Evolutionary conservation across 2,888 invertebrate species (phyloP).

Genomic region (Boloria euphrosyne): DNA sequence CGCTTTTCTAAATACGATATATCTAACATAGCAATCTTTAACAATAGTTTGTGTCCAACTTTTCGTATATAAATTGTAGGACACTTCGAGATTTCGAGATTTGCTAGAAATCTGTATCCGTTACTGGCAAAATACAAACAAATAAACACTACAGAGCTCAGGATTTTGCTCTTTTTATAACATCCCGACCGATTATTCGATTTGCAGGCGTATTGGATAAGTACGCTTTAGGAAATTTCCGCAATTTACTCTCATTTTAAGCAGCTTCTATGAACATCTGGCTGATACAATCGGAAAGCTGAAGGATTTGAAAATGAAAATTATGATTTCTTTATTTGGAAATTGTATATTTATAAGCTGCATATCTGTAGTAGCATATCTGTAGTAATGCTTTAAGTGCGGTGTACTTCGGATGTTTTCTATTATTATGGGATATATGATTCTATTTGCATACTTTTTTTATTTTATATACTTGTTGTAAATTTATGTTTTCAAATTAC

Average conservation of each 20-base stretch:
- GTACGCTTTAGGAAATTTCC: conserved; percentile 32
- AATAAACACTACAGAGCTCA: conserved; percentile 34
- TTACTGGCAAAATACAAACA: conserved; percentile 33
- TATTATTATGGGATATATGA: no score
- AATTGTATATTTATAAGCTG: conserved; percentile 1
- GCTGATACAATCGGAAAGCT: conserved; percentile 14
- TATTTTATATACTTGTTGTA: no score
- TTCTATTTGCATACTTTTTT: no score
- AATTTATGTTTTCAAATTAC: no score
- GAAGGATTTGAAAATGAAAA: conserved; percentile 3
- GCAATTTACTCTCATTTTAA: conserved; percentile 24
- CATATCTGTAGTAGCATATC: no score
- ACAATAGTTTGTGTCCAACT: conserved; percentile 11
- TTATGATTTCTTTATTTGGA: conserved; percentile 9
- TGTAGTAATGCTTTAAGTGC: background rate
- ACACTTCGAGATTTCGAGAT: conserved; percentile 32
- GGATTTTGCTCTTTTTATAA: conserved; percentile 50
- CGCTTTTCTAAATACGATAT: background rate
- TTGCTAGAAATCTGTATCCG: conserved; percentile 33
- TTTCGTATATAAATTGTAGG: conserved; percentile 25
- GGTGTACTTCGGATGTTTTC: no score
- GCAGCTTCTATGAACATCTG: conserved; percentile 23
- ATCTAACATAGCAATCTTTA: background rate
- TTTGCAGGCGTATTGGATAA: conserved; percentile 47
- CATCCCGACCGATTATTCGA: conserved; percentile 50